These are phyloP conservation scores for Mastigias papua DNA, from an alignment of 30 jellyfish, hydroid and myxozoan genomes.

Conservation along the genomic window DNA sequence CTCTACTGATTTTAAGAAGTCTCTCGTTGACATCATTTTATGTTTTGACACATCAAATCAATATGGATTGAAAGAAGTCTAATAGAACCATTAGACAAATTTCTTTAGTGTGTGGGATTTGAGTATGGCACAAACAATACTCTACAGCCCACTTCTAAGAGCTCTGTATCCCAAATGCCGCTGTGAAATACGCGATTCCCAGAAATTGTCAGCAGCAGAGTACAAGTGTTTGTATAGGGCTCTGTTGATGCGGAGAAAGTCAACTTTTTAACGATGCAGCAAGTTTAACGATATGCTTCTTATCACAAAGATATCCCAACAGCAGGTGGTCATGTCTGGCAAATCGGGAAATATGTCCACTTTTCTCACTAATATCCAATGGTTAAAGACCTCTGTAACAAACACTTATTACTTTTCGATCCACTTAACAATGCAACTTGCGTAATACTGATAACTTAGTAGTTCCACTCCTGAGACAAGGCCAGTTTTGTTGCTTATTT, in stretches of 20 bases:
- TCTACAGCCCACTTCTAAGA: not conserved
- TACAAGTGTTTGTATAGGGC: not conserved
- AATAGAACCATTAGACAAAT: conserved; percentile 9
- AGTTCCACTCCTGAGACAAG: not conserved
- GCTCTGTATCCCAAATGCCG: not conserved
- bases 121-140: not conserved
- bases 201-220: not conserved
- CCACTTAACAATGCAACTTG: not conserved
- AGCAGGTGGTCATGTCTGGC: conserved; percentile 33
- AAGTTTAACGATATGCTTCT: conserved; percentile 17
- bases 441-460: not conserved
- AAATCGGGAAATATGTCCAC: conserved; percentile 25
- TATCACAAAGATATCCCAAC: not conserved
- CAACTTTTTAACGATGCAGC: conserved; percentile 23
- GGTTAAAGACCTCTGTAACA: not conserved
- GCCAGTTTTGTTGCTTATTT: not conserved
- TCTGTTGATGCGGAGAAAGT: conserved; percentile 4
- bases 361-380: conserved; percentile 8
- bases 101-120: not conserved
- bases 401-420: not conserved
- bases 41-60: conserved; percentile 9
- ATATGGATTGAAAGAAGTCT: not conserved
- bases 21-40: conserved; percentile 70
- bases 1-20: conserved; percentile 67
- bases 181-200: not conserved